A percentile compares a stretch with the other conserved stretches of the same genome.
Evolutionary conservation across 2,113 vertebrate species (phyloP).

Genomic region (Lamprotornis superbus): DNA sequence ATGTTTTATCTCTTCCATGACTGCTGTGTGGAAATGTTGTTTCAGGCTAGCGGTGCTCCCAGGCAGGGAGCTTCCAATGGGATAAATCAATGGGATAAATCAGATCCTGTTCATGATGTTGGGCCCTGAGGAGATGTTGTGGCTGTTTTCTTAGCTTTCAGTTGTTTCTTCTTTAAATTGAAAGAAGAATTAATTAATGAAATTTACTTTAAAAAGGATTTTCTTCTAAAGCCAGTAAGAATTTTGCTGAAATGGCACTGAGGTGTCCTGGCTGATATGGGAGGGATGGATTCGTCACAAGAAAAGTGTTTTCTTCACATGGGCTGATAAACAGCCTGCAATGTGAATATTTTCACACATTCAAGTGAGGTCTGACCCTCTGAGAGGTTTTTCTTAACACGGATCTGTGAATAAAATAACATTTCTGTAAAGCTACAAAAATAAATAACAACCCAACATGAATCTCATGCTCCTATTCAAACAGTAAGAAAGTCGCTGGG

Average conservation of each 20-base stretch:
- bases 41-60: not conserved
- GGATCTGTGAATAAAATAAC: not conserved
- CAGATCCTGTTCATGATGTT: not conserved
- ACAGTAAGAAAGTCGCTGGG: not conserved
- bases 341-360: not conserved
- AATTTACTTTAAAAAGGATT: not conserved
- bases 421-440: not conserved
- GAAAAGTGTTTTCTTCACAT: not conserved
- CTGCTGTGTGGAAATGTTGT: not conserved
- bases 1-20: not conserved
- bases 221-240: not conserved
- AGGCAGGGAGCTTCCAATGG: not conserved
- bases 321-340: not conserved
- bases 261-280: not conserved
- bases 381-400: not conserved
- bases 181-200: not conserved
- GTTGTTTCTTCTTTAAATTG: not conserved
- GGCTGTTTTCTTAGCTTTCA: not conserved
- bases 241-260: not conserved
- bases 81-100: not conserved
- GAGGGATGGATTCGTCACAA: not conserved
- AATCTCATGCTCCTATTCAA: not conserved
- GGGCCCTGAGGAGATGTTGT: not conserved
- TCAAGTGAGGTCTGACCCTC: not conserved
- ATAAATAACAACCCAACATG: not conserved